Evolutionary conservation across 2,888 invertebrate genomes (phyloP).

Genomic region (Scaptomyza reducta): DNA sequence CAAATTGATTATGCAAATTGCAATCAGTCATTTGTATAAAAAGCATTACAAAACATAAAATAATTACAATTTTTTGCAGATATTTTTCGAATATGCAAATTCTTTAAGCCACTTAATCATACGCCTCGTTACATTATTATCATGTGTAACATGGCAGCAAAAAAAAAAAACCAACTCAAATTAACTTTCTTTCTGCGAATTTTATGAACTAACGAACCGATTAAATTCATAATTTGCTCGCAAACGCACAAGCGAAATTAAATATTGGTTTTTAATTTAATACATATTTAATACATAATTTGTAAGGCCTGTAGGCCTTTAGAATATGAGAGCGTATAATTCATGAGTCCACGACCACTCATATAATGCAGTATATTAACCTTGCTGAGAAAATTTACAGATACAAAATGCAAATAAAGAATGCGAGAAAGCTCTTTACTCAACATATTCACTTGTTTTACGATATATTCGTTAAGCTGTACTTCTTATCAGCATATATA

Average conservation of each 20-base stretch:
- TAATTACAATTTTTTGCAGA: neutral
- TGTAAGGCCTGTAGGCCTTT: constrained; percentile 23
- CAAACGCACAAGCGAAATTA: constrained; percentile 35
- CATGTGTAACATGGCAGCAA: neutral
- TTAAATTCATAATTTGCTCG: constrained; percentile 45
- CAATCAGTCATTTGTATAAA: neutral
- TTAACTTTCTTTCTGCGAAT: constrained; percentile 8
- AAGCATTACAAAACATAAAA: neutral
- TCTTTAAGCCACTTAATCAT: constrained; percentile 22
- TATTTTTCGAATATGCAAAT: constrained; percentile 6
- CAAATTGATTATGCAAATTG: neutral
- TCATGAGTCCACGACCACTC: neutral
- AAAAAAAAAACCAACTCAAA: neutral
- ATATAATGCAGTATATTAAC: constrained; percentile 53
- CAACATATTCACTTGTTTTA: neutral
- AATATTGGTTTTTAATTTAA: constrained; percentile 44
- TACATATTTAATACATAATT: constrained; percentile 61
- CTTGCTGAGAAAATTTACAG: constrained; percentile 23
- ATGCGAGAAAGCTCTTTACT: neutral
- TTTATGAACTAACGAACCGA: constrained; percentile 37
- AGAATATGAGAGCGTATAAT: neutral
- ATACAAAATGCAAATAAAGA: neutral
- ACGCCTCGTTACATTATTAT: constrained; percentile 15
- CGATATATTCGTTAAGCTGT: neutral
- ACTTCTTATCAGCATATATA: neutral